Base-by-base conservation (phyloP, 2,797 vertebrate species). In the Melanogrammus aeglefinus region DNA sequence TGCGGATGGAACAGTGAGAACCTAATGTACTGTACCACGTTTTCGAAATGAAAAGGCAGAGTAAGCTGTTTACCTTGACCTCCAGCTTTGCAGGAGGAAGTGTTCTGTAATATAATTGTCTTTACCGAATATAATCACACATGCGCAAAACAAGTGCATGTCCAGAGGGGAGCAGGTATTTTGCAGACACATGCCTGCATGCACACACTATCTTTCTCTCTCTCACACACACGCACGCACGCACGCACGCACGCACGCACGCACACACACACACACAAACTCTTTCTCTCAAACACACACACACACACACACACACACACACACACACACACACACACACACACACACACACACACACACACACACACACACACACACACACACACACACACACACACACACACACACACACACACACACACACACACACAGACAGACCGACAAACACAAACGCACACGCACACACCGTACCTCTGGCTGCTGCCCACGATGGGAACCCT, bases 381-480 rank as follows among this genome's bases (percentile, higher is more conserved):
- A 2, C 70, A 72, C 27, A 27, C 27, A 72, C 31, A 18, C 29
- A 35, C 14, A 21, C 70, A 35, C 13, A 9, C 70, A 72, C 14
- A 35, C 70, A 35, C 13, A 18, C 70, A 72, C 14, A 21, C 70
- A 72, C 31, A 35, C 27, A 35, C 31, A 35, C 31, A 72, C 14
- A 72, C 70, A 33, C 31, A 72, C 31, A 6, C 31, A 6, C 70
- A 16, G 29, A 33, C 70, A 31, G 27, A 72, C 66, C n/a, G 13
- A 29, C 38, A 44, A 47, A 73, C 78, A 63, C n/a, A 21, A 31
- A 77, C 75, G 74, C 79, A n/a, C 57, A 80, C 41, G 41, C 76
- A 57, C 72, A 24, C 33, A 27, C 74, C 51, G 76, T 91, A 98
- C 97, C 97, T 97, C 88, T 95, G 96, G 80, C 90, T 94, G 85